Evolutionary conservation across 30 jellyfish, hydroid and myxozoan species (phyloP), one percentile per base, ranked within the genome.

Genomic region (Catostylus mosaicus): DNA sequence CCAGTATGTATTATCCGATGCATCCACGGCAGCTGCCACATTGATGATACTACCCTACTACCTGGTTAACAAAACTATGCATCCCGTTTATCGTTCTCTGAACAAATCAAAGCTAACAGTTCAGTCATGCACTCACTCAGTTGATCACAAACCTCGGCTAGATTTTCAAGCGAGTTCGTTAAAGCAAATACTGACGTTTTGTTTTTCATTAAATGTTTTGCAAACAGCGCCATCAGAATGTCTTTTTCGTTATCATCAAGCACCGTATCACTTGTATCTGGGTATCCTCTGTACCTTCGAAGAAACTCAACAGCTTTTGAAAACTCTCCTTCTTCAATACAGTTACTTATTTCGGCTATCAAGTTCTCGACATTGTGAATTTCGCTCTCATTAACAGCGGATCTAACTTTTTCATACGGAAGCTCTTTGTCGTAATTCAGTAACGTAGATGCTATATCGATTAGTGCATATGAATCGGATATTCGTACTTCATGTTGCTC

Each of bases 111-210:
- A 27, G 97, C 80, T 38, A 93, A 69, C 40, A 87, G 72, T 47
- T 88, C 98, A 2, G 97, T 97, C 93, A 93, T 75, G 63, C 78
- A 90, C 78, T 93, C 98, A 32, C 91, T 84, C 56, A 93, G 74
- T 61, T 93, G 85, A 84, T 93, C 98, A 59, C 98, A 93, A 19
- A 84, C 61, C 1, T 75, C 87, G 19, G 80, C 80, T 48, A 86
- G 51, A 18, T 74, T 70, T 31, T 93, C 97, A 18, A 80, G 59
- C 2, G 97, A 75, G 51, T 94, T 97, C 51, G 90, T 78, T 24
- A 93, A 37, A 37, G 97, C 97, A 38, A 80, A 81, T 12, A 80
- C 96, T 10, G 93, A 82, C 54, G 98, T 27, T 30, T 87, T 88
- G 56, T 75, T 60, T 52, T 69, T 74, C 73, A 93, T 27, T 50